phyloP scores from a whole-genome alignment of 2,888 invertebrate species.

The Rotaria macrura region DNA sequence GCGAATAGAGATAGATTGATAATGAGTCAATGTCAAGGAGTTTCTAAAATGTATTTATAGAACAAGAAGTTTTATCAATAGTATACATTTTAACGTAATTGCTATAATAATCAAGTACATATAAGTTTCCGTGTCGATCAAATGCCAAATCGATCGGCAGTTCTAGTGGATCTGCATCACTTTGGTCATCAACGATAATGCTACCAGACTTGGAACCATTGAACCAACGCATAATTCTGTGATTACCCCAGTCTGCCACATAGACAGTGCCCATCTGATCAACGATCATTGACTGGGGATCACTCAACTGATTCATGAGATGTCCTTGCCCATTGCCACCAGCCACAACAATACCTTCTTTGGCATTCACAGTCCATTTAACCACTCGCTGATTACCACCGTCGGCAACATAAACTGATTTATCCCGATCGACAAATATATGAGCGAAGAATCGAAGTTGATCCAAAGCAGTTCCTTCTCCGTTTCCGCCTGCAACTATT shows the following conservation, averaged over 20 bases:
- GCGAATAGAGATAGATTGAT: too few species aligned
- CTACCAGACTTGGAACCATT: neutral
- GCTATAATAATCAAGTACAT: too few species aligned
- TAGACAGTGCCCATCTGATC: neutral
- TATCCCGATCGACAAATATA: neutral
- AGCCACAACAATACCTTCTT: neutral
- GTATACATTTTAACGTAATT: too few species aligned
- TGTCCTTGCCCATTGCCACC: neutral
- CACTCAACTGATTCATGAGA: neutral
- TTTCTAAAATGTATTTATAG: too few species aligned
- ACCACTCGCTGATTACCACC: neutral
- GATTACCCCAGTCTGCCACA: neutral
- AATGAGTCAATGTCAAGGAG: too few species aligned
- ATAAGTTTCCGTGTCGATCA: too few species aligned
- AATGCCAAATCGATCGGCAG: too few species aligned
- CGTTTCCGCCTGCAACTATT: neutral
- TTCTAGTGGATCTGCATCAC: neutral
- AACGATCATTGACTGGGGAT: neutral
- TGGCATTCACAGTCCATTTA: neutral
- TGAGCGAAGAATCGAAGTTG: neutral
- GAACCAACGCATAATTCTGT: neutral
- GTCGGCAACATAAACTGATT: neutral
- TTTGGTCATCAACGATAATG: neutral
- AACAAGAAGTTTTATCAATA: too few species aligned
- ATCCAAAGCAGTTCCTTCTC: neutral